phyloP scores from a whole-genome alignment of 1,140 invertebrate species.

The Conus ventricosus region DNA sequence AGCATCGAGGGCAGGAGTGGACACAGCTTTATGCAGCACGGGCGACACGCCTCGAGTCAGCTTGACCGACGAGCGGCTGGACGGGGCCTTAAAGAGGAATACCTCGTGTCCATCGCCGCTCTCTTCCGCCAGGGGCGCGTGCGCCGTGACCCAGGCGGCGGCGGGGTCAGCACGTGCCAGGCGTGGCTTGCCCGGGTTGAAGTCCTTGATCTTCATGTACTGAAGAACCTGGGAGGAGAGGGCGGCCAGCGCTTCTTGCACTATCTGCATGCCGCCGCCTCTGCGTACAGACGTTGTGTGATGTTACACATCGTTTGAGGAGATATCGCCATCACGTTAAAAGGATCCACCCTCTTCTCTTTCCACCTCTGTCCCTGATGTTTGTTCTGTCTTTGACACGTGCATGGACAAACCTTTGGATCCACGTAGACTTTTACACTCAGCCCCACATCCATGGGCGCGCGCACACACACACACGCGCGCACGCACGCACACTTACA shows the following conservation, averaged over 20 bases:
- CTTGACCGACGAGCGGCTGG: slow-evolving; percentile 3
- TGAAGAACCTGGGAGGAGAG: slow-evolving; percentile 54
- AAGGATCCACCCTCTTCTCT: neutral
- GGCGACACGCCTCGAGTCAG: neutral
- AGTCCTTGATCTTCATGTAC: slow-evolving; percentile 53
- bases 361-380: neutral
- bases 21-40: slow-evolving; percentile 9
- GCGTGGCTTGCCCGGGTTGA: slow-evolving; percentile 49
- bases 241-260: slow-evolving; percentile 53
- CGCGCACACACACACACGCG: too few species aligned
- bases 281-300: neutral
- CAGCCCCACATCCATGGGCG: too few species aligned
- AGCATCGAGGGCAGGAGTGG: neutral
- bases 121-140: neutral
- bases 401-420: too few species aligned
- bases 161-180: slow-evolving; percentile 20
- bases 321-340: neutral
- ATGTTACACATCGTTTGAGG: too few species aligned
- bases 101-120: neutral
- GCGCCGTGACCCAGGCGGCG: slow-evolving; percentile 27
- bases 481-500: too few species aligned
- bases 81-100: neutral
- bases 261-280: slow-evolving; percentile 23
- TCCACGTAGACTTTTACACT: too few species aligned
- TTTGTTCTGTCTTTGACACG: neutral